Conservation (phyloP, 2,888 invertebrate genomes). For the Papilio gigon region DNA sequence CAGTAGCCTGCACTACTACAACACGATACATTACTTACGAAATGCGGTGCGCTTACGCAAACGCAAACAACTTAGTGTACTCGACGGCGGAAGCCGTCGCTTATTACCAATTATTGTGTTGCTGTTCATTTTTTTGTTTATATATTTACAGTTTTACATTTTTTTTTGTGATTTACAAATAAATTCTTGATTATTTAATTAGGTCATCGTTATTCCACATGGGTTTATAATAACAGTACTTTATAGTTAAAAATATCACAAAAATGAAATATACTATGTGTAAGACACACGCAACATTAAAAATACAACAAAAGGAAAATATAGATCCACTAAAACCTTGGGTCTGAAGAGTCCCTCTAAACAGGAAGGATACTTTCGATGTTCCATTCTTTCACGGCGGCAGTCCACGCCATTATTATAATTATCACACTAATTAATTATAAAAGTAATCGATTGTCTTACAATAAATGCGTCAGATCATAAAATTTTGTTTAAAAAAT, state of each 20-base stretch:
- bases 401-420: constrained; percentile 80
- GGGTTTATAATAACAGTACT: constrained; percentile 83
- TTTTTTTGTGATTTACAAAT: constrained; percentile 83
- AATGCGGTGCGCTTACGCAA: constrained; percentile 53
- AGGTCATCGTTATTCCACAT: constrained; percentile 82
- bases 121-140: constrained; percentile 81
- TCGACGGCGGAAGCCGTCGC: constrained; percentile 79
- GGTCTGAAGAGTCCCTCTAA: constrained; percentile 81
- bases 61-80: constrained; percentile 80
- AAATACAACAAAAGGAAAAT: constrained; percentile 82
- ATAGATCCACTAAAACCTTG: constrained; percentile 83
- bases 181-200: constrained; percentile 83
- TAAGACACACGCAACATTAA: constrained; percentile 83
- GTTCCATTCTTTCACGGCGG: constrained; percentile 80
- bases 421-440: constrained; percentile 83
- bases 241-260: constrained; percentile 84
- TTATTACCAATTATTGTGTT: constrained; percentile 80
- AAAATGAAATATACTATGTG: constrained; percentile 84
- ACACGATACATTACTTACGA: constrained; percentile 70
- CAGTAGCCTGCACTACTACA: constrained; percentile 77
- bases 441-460: constrained; percentile 82
- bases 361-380: constrained; percentile 84
- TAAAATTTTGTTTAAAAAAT: constrained; percentile 81
- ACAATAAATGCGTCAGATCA: constrained; percentile 84
- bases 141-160: constrained; percentile 84